Percentiles rank a stretch among this genome's conserved stretches.
These are phyloP conservation scores for Chloroceryle amazona DNA, from an alignment of 2,797 vertebrate genomes.

Conservation along the genomic window DNA sequence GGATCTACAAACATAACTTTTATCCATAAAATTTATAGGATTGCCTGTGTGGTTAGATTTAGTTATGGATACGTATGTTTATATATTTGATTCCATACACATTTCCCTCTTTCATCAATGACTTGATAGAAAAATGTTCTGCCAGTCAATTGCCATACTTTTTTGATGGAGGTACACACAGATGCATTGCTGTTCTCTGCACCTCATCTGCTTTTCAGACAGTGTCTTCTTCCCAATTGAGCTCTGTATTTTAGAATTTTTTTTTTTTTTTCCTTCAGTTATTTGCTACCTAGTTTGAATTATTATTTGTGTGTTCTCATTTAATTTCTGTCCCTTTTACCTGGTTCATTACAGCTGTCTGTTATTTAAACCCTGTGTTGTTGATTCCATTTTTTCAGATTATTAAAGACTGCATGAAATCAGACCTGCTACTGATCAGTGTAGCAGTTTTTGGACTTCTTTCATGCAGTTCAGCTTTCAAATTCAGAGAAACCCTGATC, in stretches of 20 bases:
- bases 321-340: background rate
- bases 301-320: background rate
- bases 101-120: background rate
- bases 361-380: background rate
- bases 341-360: background rate
- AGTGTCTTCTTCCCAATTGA: background rate
- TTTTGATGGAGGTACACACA: background rate
- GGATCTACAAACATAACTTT: background rate
- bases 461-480: background rate
- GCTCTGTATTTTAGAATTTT: background rate
- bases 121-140: background rate
- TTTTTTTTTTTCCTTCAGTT: background rate
- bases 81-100: background rate
- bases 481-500: background rate
- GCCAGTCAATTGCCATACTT: background rate
- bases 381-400: background rate
- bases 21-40: background rate
- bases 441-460: background rate
- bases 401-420: background rate
- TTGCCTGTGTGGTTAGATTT: background rate
- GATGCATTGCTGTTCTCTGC: background rate
- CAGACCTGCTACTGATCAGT: background rate
- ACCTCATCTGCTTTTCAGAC: background rate
- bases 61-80: background rate
- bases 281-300: background rate